A percentile compares a stretch with the other conserved stretches of the same genome.
Conservation (phyloP, 2,113 vertebrate genomes). For the Oenanthe melanoleuca region DNA sequence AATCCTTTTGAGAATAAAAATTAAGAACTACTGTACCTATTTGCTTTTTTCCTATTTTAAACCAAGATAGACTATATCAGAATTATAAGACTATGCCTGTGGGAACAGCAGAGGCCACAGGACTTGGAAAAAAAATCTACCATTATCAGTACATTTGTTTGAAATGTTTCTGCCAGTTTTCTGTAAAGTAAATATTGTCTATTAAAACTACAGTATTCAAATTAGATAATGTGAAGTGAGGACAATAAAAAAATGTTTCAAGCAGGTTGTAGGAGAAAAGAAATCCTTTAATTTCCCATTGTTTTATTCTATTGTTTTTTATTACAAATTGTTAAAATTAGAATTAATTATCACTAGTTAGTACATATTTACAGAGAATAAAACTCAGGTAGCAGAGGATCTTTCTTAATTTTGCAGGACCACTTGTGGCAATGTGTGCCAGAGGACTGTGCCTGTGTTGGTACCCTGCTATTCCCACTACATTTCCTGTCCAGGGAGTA, state of each 20-base stretch:
- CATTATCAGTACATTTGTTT: background rate
- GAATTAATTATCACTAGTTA: background rate
- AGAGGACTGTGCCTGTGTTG: background rate
- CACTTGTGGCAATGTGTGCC: background rate
- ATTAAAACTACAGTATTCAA: background rate
- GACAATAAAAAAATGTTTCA: background rate
- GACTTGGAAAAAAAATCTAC: background rate
- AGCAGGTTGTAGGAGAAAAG: background rate
- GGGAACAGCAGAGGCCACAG: background rate
- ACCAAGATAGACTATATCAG: background rate
- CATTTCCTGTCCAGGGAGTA: fast-evolving
- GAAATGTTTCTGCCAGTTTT: background rate
- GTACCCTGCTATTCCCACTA: background rate
- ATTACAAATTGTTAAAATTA: background rate
- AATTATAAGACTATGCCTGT: background rate
- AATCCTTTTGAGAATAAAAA: background rate
- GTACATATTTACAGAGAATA: background rate
- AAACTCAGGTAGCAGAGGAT: background rate
- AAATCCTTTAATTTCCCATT: background rate
- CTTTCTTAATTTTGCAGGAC: background rate
- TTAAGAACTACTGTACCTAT: background rate
- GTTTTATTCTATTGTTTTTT: background rate
- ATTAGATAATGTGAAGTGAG: background rate
- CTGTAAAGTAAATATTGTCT: background rate
- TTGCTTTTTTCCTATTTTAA: background rate